phyloP scores from a whole-genome alignment of 2,797 vertebrate species.

The Chaenodraco wilsoni region DNA sequence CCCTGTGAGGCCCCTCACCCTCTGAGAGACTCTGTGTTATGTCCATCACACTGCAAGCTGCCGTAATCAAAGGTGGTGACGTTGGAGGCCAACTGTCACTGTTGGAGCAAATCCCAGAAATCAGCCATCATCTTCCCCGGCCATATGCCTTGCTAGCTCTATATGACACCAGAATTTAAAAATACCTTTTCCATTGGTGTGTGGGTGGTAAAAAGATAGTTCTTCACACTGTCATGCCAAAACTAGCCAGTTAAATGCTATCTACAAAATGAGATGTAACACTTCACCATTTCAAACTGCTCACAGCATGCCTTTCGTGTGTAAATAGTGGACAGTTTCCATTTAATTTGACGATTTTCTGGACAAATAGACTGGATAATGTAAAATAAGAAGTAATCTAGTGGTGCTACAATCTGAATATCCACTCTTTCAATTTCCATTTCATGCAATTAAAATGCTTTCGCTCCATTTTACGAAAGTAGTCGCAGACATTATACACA shows the following conservation, averaged over 20 bases:
- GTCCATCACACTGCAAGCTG: constrained; percentile 60
- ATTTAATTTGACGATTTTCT: not conserved
- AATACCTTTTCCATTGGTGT: constrained; percentile 59
- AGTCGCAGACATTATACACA: constrained; percentile 34
- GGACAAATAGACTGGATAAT: constrained; percentile 14
- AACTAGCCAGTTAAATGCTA: constrained; percentile 52
- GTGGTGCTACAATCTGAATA: constrained; percentile 26
- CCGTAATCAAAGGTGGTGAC: constrained; percentile 78
- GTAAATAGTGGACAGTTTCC: constrained; percentile 22
- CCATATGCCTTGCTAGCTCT: constrained; percentile 70
- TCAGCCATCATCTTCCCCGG: constrained; percentile 64
- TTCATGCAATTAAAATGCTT: constrained; percentile 2
- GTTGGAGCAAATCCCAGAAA: constrained; percentile 81
- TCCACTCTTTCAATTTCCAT: not conserved
- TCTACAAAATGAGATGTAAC: constrained; percentile 30
- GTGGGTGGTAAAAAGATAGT: constrained; percentile 52
- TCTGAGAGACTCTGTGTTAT: constrained; percentile 25
- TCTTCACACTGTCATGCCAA: constrained; percentile 37
- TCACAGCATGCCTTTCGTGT: constrained; percentile 43
- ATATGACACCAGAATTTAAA: constrained; percentile 70
- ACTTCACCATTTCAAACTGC: constrained; percentile 36
- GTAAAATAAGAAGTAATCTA: constrained; percentile 1
- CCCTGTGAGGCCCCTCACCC: constrained; percentile 31
- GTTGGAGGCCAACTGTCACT: constrained; percentile 79
- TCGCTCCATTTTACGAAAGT: constrained; percentile 20